A percentile compares a stretch with the other conserved stretches of the same genome.
Evolutionary conservation across 2,797 vertebrate genomes (phyloP).

Genomic region (Agapornis canus): DNA sequence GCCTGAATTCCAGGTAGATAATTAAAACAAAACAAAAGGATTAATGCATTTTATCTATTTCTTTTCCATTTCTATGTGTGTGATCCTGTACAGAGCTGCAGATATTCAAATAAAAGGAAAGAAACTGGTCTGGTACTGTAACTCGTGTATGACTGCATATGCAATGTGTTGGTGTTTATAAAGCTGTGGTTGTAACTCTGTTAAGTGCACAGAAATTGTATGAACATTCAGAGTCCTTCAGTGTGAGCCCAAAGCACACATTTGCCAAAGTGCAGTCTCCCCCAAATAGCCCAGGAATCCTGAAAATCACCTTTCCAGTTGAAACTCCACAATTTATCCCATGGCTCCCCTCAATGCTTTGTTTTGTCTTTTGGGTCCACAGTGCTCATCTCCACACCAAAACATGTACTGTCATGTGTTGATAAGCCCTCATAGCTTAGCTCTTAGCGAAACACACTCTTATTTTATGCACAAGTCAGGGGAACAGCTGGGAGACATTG

Average conservation of each 20-base stretch:
- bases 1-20: constrained; percentile 62
- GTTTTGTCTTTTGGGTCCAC: background rate
- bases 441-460: background rate
- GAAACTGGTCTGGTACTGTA: background rate
- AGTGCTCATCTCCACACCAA: background rate
- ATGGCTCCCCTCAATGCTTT: background rate
- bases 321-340: background rate
- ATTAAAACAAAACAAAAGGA: constrained; percentile 43
- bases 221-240: rapidly evolving
- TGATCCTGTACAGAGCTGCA: background rate
- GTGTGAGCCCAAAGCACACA: background rate
- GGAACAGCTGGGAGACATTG: constrained; percentile 8
- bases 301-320: background rate
- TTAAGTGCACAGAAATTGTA: background rate
- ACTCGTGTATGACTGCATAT: background rate
- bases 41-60: constrained; percentile 47
- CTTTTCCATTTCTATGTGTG: background rate
- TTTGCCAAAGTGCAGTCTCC: background rate
- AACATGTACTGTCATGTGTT: rapidly evolving
- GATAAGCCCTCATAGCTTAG: background rate
- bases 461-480: background rate
- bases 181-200: background rate
- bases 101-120: background rate
- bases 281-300: background rate
- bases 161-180: background rate